Evolutionary conservation across 2,797 vertebrate species (phyloP), one percentile per base, ranked within the genome.

Genomic region (Eurystomus glaucurus): DNA sequence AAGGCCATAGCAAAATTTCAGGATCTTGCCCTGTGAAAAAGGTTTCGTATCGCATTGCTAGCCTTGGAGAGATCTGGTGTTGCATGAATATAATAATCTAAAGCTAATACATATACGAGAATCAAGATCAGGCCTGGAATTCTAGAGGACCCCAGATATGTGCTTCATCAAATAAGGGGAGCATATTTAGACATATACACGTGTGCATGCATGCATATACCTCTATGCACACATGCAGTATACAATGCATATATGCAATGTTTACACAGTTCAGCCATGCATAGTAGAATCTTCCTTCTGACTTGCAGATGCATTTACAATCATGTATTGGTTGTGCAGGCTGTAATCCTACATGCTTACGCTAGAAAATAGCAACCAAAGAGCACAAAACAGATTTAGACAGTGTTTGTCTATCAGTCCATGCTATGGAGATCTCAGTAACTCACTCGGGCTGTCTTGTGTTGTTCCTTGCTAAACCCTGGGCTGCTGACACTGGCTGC

Each of bases 11-110:
- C 20, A 94, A 75, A 94, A 72, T 65, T 90, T 88, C 0, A 76
- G 91, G 46, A 93, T 88, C 85, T 85, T 61, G 75, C 25, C 52
- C 92, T 28, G 37, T 80, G 55, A 89, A 86, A 88, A 93, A 28
- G 21, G 23, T 71, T 88, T 76, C 25, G 3, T 60, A 57, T 85
- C 89, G 55, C 11, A 4, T 86, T 72, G 61, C 50, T 91, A 76
- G 37, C 50, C 35, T 28, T 3, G 7, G 46, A 78, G 43, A 66
- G 11, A 54, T 83, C 70, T 87, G 46, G 60, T 61, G 37, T 60
- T 75, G 78, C 58, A 78, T 57, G 19, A 93, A 71, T 37, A 71
- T 50, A 57, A 48, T 2, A 3, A 91, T 37, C n/a, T 76, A 75
- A 79, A 94, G 50, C 26, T 75, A 58, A 52, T 10, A 37, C 9